Percentiles rank a stretch among this genome's conserved stretches.
phyloP scores from a whole-genome alignment of 2,797 vertebrate genomes.

The Esox masquinongy region DNA sequence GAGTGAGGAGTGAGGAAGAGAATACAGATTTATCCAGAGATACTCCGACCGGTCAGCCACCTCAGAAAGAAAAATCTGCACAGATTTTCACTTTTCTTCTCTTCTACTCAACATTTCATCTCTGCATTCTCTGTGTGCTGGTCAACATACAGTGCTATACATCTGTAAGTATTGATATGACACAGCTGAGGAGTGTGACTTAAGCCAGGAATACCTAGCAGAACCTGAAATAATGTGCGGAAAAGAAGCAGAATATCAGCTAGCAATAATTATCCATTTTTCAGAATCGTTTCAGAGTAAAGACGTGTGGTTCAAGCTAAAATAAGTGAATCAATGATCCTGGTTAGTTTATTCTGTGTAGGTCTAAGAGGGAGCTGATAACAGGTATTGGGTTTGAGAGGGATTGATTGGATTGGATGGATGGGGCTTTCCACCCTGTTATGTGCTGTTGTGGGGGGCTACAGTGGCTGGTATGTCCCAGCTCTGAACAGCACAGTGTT shows the following conservation, averaged over 20 bases:
- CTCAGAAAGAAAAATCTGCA: slow-evolving; percentile 17
- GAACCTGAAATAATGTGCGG: not conserved
- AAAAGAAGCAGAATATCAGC: not conserved
- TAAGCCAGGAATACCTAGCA: not conserved
- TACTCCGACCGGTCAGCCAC: slow-evolving; percentile 19
- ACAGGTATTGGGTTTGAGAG: not conserved
- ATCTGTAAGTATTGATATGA: slow-evolving; percentile 16
- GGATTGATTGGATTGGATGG: not conserved
- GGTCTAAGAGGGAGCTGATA: slow-evolving; percentile 28
- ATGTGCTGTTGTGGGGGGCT: slow-evolving; percentile 24
- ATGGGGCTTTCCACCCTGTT: slow-evolving; percentile 8
- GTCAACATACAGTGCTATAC: not conserved
- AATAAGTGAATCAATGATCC: not conserved
- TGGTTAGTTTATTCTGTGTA: slow-evolving; percentile 19
- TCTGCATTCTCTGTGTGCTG: slow-evolving; percentile 35
- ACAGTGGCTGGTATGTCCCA: not conserved
- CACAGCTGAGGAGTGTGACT: not conserved
- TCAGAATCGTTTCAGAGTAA: not conserved
- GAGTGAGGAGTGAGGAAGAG: not conserved
- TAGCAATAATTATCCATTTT: not conserved
- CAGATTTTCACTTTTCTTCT: slow-evolving; percentile 17
- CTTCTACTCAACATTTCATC: slow-evolving; percentile 5
- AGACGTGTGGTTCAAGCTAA: not conserved
- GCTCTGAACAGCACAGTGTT: slow-evolving; percentile 37
- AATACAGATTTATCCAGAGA: slow-evolving; percentile 50